phyloP scores from a whole-genome alignment of 2,888 invertebrate genomes.

The Acanthosepion pharaonis region DNA sequence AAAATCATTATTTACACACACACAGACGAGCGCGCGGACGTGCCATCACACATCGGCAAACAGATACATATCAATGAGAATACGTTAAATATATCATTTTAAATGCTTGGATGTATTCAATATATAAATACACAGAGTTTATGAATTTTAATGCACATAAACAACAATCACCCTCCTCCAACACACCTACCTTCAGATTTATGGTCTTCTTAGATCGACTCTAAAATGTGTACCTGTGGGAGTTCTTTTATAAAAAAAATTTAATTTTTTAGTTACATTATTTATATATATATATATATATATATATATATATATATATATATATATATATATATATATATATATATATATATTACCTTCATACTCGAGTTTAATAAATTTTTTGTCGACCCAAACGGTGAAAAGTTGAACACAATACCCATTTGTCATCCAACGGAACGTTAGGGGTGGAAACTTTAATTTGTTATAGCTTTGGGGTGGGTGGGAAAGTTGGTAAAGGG shows the following conservation, averaged over 20 bases:
- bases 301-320: no score
- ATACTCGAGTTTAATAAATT: not conserved
- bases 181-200: not conserved
- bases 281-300: no score
- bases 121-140: not conserved
- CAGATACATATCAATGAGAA: not conserved
- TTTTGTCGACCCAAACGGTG: slow-evolving; percentile 8
- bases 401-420: slow-evolving; percentile 9
- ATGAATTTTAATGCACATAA: not conserved
- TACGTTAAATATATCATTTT: not conserved
- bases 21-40: not conserved
- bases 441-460: not conserved
- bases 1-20: not conserved
- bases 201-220: not conserved
- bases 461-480: not conserved
- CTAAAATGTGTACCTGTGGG: not conserved
- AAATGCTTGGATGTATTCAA: not conserved
- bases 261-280: no score
- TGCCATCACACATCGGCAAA: not conserved
- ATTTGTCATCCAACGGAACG: not conserved
- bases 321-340: no score
- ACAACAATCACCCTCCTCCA: not conserved
- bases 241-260: no score
- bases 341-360: not conserved
- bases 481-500: not conserved